These are phyloP conservation scores for Dipodomys spectabilis DNA, from an alignment of 2,113 vertebrate genomes.

Conservation along the genomic window DNA sequence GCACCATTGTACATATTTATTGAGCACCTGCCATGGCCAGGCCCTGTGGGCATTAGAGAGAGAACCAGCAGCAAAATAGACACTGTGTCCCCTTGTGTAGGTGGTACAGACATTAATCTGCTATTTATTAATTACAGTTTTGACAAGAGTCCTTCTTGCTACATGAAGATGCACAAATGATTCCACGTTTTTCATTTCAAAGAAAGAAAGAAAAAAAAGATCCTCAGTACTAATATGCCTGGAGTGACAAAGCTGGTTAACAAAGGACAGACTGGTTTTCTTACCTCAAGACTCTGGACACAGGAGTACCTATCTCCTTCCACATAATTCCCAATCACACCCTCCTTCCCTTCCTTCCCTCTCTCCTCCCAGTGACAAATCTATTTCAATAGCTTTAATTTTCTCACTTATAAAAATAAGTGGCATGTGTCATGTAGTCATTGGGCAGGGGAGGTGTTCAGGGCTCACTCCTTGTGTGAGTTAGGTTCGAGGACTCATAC, in stretches of 20 bases:
- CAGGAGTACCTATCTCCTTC: too few species aligned
- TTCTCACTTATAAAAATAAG: too few species aligned
- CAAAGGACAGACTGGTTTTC: neutral
- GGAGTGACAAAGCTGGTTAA: neutral
- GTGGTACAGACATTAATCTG: neutral
- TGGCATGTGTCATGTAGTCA: neutral
- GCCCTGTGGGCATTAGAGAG: too few species aligned
- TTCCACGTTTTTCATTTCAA: slow-evolving; percentile 1
- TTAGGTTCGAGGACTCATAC: neutral
- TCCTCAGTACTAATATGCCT: neutral
- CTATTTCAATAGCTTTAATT: neutral
- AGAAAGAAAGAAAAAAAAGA: neutral
- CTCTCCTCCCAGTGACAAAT: accelerated
- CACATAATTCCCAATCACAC: too few species aligned
- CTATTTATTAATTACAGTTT: neutral
- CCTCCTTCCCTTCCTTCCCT: neutral
- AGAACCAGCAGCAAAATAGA: neutral
- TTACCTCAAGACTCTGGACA: neutral
- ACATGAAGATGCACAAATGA: neutral
- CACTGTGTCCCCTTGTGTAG: neutral
- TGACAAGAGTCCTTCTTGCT: neutral
- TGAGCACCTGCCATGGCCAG: neutral
- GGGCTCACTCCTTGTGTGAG: neutral
- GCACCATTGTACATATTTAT: neutral
- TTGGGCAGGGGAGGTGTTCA: too few species aligned